Percentiles rank a stretch among this genome's conserved stretches.
Evolutionary conservation across 2,797 vertebrate species (phyloP).

Genomic region (Remorina albescens): DNA sequence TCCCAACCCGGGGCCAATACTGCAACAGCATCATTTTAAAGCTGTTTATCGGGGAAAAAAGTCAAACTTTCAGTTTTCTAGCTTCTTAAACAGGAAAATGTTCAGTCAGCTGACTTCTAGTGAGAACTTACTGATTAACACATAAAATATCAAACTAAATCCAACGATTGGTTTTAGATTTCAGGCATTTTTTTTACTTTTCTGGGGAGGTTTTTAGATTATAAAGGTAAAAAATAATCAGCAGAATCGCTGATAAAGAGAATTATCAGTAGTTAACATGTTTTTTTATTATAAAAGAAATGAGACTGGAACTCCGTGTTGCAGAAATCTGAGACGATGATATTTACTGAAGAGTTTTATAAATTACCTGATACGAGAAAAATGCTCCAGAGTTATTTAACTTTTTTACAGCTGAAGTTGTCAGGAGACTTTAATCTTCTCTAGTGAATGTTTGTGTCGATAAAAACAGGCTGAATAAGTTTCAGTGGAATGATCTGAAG

Average conservation of each 20-base stretch:
- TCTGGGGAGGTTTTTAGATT: too few relatives aligned
- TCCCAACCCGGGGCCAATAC: slow-evolving; percentile 3
- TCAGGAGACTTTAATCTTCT: not conserved
- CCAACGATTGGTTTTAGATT: too few relatives aligned
- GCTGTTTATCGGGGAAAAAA: not conserved
- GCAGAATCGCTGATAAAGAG: too few relatives aligned
- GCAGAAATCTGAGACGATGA: not conserved
- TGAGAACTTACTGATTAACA: not conserved
- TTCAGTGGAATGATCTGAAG: slow-evolving; percentile 32
- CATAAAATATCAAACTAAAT: not conserved
- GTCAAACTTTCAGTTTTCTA: not conserved
- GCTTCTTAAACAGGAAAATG: not conserved
- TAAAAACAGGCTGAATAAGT: not conserved
- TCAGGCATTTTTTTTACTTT: too few relatives aligned
- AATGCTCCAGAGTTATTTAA: not conserved
- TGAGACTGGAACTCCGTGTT: not conserved
- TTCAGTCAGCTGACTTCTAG: not conserved
- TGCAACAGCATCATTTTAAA: not conserved
- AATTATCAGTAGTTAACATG: too few relatives aligned
- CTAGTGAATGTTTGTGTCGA: not conserved
- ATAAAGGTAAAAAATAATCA: too few relatives aligned
- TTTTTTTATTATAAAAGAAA: too few relatives aligned
- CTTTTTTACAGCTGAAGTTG: not conserved
- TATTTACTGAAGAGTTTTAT: not conserved
- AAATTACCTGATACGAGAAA: slow-evolving; percentile 2